Percentiles rank a stretch among this genome's conserved stretches.
Conservation (phyloP, 2,797 vertebrate species). For the Netta rufina region DNA sequence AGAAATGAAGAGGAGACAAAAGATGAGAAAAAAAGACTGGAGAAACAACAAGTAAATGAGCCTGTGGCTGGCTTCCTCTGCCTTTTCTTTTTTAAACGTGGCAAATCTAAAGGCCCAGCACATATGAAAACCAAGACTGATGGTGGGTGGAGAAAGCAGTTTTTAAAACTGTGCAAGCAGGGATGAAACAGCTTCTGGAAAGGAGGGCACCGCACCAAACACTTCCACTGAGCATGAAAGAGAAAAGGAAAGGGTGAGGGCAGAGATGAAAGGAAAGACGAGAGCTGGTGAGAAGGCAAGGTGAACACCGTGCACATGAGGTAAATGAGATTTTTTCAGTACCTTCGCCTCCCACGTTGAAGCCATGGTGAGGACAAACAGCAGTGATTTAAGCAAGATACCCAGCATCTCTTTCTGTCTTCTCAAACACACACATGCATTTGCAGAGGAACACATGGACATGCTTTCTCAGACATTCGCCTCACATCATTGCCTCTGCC, state of each 20-base stretch:
- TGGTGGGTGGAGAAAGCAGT: constrained; percentile 36
- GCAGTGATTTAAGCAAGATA: neutral
- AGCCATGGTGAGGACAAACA: neutral
- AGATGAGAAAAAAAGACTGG: neutral
- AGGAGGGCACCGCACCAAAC: constrained; percentile 10
- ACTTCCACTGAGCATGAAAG: constrained; percentile 13
- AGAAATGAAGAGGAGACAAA: neutral
- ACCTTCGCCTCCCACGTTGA: neutral
- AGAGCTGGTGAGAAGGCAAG: neutral
- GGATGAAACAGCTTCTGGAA: constrained; percentile 51
- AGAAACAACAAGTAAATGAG: neutral
- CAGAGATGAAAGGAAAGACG: neutral
- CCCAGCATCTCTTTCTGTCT: neutral
- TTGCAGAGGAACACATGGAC: neutral
- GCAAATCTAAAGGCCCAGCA: neutral
- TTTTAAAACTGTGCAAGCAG: constrained; percentile 46
- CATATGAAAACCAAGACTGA: constrained; percentile 12
- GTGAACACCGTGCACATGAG: neutral
- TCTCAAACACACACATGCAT: neutral
- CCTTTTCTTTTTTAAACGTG: neutral
- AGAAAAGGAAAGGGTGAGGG: neutral
- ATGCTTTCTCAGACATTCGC: neutral
- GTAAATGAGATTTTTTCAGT: neutral
- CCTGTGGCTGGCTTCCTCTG: neutral
- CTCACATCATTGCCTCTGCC: neutral